Conservation (phyloP, 2,113 vertebrate genomes). For the Callorhinus ursinus region DNA sequence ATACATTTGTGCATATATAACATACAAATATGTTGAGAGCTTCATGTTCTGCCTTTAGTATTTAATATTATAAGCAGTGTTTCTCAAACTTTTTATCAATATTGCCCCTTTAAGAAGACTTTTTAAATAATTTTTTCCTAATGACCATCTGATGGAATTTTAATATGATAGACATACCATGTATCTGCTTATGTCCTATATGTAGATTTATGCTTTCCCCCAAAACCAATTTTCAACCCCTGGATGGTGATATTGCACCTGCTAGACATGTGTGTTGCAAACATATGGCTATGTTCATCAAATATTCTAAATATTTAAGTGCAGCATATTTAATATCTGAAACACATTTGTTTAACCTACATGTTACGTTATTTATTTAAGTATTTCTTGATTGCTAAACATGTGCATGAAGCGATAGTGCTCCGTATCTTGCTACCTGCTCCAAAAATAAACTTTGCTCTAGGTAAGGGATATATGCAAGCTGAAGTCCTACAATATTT, state of each 20-base stretch:
- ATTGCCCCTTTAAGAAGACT: neutral
- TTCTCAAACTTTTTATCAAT: neutral
- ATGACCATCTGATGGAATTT: neutral
- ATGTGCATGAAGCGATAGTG: neutral
- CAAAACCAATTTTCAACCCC: neutral
- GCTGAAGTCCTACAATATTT: neutral
- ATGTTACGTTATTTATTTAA: neutral
- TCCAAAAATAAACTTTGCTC: neutral
- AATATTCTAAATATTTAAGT: neutral
- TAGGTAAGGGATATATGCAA: neutral
- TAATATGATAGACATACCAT: neutral
- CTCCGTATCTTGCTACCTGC: neutral
- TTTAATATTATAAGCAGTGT: neutral
- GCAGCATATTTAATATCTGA: neutral
- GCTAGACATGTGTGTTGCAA: neutral
- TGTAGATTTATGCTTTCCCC: neutral
- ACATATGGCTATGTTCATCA: neutral
- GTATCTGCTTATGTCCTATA: neutral
- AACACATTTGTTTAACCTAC: neutral
- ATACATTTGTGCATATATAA: neutral
- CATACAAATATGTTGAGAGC: neutral
- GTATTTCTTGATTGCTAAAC: neutral
- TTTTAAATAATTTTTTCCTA: neutral
- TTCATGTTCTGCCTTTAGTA: neutral
- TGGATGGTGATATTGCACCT: no score